These are phyloP conservation scores for Epizoanthus scotinus DNA, from an alignment of 92 coral and sea anemone species.

Conservation along the genomic window DNA sequence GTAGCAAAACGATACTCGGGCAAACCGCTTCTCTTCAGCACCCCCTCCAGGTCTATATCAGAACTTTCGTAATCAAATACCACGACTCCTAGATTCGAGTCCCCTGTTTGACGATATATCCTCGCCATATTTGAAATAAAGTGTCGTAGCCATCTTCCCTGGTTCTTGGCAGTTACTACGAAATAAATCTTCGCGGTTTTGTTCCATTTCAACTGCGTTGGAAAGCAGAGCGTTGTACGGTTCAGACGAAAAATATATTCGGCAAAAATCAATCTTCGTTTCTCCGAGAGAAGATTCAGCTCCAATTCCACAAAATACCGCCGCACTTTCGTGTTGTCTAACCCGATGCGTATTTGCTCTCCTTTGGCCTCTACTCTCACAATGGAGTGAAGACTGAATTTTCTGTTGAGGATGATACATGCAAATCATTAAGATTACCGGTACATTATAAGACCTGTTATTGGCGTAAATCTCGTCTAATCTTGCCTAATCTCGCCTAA, in stretches of 20 bases:
- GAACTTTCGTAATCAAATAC: slow-evolving; percentile 67
- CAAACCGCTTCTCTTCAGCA: slow-evolving; percentile 47
- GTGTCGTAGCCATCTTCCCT: slow-evolving; percentile 64
- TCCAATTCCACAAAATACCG: slow-evolving; percentile 68
- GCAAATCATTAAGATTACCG: no score
- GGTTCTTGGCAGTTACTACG: slow-evolving; percentile 62
- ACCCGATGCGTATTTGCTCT: background rate
- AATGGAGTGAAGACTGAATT: slow-evolving; percentile 45
- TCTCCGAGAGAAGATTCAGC: slow-evolving; percentile 33
- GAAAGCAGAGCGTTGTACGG: slow-evolving; percentile 10
- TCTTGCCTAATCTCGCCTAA: no score
- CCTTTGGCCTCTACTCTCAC: slow-evolving; percentile 63
- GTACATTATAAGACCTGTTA: no score
- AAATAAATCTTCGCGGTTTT: slow-evolving; percentile 53
- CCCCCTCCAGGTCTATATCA: slow-evolving; percentile 57
- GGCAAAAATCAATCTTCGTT: slow-evolving; percentile 13
- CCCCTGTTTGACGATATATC: slow-evolving; percentile 48
- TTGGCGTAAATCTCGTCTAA: no score
- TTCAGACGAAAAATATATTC: slow-evolving; percentile 12
- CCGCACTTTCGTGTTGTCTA: slow-evolving; percentile 23
- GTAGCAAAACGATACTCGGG: slow-evolving; percentile 34
- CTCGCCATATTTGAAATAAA: slow-evolving; percentile 57
- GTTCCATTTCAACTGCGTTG: slow-evolving; percentile 59
- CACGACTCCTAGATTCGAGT: slow-evolving; percentile 46
- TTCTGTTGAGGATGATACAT: slow-evolving; percentile 31